Conservation (phyloP, 2,888 invertebrate species). For the Spodoptera picta region DNA sequence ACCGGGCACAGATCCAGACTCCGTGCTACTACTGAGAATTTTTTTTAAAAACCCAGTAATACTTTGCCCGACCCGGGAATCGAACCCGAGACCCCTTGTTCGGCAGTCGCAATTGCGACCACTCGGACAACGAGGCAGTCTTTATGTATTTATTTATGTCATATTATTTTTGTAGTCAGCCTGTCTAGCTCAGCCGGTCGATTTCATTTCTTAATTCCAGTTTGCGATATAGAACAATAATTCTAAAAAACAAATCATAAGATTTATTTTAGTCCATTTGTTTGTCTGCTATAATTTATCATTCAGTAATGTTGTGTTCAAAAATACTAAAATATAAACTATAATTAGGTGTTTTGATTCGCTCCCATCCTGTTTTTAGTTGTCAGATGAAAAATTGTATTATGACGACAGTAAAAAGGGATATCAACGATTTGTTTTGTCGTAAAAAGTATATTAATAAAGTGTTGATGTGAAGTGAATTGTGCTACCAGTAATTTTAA, state of each 20-base stretch:
- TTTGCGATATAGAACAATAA: slow-evolving; percentile 8
- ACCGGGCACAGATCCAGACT: too few species aligned
- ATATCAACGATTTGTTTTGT: slow-evolving; percentile 4
- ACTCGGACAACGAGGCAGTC: too few species aligned
- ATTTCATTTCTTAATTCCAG: neutral
- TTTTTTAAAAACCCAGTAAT: too few species aligned
- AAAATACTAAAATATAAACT: slow-evolving; percentile 17
- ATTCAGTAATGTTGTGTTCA: slow-evolving; percentile 26
- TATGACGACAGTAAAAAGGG: neutral
- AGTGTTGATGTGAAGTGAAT: too few species aligned
- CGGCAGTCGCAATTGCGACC: too few species aligned
- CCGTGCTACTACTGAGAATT: too few species aligned
- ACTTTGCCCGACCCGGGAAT: too few species aligned
- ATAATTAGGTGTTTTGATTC: slow-evolving; percentile 40
- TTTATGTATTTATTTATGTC: neutral
- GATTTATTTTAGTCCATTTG: slow-evolving; percentile 28
- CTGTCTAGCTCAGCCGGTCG: slow-evolving; percentile 20
- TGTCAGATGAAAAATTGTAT: slow-evolving; percentile 8
- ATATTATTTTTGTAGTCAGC: slow-evolving; percentile 24
- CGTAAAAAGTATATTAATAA: too few species aligned
- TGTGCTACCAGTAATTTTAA: too few species aligned
- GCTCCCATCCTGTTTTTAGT: slow-evolving; percentile 21
- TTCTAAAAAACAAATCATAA: slow-evolving; percentile 28
- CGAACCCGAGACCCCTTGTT: too few species aligned
- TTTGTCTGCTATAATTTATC: slow-evolving; percentile 21